Base-by-base conservation (phyloP, 1,140 invertebrate species). In the Cotesia glomerata region DNA sequence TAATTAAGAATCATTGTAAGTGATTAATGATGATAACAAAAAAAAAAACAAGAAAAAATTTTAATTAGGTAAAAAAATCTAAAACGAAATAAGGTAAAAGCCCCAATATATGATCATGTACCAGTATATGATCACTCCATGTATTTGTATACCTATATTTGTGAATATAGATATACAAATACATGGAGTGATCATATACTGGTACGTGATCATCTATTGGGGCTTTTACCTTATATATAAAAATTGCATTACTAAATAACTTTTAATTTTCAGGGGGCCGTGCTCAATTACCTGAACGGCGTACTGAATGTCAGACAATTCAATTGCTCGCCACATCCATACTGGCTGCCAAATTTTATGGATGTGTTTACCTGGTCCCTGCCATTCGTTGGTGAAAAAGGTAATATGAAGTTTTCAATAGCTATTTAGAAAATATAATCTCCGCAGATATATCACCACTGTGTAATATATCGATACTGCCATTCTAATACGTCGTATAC, bases 261-360 rank as follows among this genome's bases (percentile, higher is more conserved):
- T 65, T 65, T 32, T 54, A 34, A 52, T 54, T 39, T 14, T 70
- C 86, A 94, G 91, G 98, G 98, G 87, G 98, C 98, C 81, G 98
- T 99, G 84, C 91, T 99, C 81, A 99, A 99, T 88, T 99, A 99
- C 91, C 98, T 99, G 91, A 99, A 99, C 89, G 99, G 99, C 90
- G 98, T 99, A 77, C 99, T 99, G 98, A 99, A 99, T 88, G 99
- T 99, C 82, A 92, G 98, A 82, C 98, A 99, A 90, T 99, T 99
- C 90, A 99, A 99, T 88, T 99, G 97, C 90, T 99, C 98, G 79
- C 97, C 98, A 75, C 98, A 99, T 91, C 98, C 98, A 51, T 99
- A 99, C 87, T 99, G 98, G 98, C 89, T 99, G 88, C 98, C 98
- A 79, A 99, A 99, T 88, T 99, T 99, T 89, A 99, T 99, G 98